Base-by-base conservation (phyloP, 2,888 invertebrate species). In the Piscicola geometra region DNA sequence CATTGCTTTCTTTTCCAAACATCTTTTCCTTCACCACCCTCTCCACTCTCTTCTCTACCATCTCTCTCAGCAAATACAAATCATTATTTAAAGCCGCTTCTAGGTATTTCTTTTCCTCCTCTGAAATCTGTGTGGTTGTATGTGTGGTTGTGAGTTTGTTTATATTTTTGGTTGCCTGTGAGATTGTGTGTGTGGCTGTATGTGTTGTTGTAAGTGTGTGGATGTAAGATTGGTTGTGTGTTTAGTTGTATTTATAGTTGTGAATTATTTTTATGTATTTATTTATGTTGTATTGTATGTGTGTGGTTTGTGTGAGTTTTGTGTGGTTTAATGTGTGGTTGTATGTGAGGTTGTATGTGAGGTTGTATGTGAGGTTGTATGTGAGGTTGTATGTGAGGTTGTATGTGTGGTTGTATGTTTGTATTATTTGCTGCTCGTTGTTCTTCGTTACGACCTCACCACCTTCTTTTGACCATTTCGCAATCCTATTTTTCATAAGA, bases 141-240 rank as follows among this genome's bases (percentile, higher is more conserved):
- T 64, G 64, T 3, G 21, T 64, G 64, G 5, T 28, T 28, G 64
- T 64, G 5, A 3, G 30, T 64, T 30, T 64, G 30, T 64, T 12
- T 64, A n/a, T 3, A 30, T 64, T 3, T 64, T 3, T 64, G n/a
- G 5, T n/a, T 64, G 64, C 21, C 5, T 30, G n/a, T 5, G 9
- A 12, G 64, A 12, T 5, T 28, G 64, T n/a, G 3, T 30, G 64
- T 64, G 5, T 12, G 64, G 3, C 5, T 64, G 30, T 3, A 64
- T 64, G 64, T 28, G 64, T 64, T 3, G 64, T 5, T 12, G 64
- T 64, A 12, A n/a, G 64, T 64, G 64, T 64, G 64, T 12, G 64
- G 5, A n/a, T 64, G 21, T 64, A 21, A 12, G 64, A 12, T n/a
- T 3, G 21, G 5, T 5, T 30, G 64, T 64, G 64, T 64, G 64